These are phyloP conservation scores for Pheosia tremula DNA, from an alignment of 2,888 invertebrate species.

Conservation along the genomic window DNA sequence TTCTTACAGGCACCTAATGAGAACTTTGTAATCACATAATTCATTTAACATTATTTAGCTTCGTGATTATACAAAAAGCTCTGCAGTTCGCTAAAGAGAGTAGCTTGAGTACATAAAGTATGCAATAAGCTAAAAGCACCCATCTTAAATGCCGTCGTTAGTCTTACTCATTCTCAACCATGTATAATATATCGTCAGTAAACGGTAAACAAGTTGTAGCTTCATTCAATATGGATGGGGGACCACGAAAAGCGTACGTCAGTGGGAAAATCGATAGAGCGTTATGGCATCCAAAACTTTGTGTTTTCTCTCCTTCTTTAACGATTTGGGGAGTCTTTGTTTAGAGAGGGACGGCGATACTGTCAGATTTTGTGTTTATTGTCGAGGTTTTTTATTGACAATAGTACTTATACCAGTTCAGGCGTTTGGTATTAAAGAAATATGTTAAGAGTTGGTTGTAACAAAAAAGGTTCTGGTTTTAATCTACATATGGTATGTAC, in stretches of 20 bases:
- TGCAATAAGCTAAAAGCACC: conserved; percentile 38
- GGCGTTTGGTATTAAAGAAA: no score
- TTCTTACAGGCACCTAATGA: no score
- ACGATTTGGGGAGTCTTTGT: conserved; percentile 38
- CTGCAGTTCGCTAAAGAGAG: background rate
- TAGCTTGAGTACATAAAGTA: conserved; percentile 4
- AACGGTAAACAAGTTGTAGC: conserved; percentile 14
- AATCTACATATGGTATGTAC: no score
- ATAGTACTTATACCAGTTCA: background rate
- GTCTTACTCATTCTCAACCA: conserved; percentile 11
- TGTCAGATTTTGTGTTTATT: conserved; percentile 16
- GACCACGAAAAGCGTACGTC: conserved; percentile 23
- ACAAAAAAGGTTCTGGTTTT: no score
- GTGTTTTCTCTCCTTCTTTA: conserved; percentile 30
- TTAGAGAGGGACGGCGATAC: conserved; percentile 44
- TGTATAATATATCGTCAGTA: background rate
- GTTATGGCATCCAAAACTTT: conserved; percentile 37
- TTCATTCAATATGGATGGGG: conserved; percentile 41
- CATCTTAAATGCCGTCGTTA: conserved; percentile 27
- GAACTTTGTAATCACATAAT: no score
- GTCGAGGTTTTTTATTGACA: background rate
- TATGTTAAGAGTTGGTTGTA: no score
- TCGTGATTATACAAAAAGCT: background rate
- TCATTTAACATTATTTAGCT: background rate
- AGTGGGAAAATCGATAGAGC: conserved; percentile 38